phyloP scores from a whole-genome alignment of 1,140 invertebrate genomes.

The Drosophila littoralis region DNA sequence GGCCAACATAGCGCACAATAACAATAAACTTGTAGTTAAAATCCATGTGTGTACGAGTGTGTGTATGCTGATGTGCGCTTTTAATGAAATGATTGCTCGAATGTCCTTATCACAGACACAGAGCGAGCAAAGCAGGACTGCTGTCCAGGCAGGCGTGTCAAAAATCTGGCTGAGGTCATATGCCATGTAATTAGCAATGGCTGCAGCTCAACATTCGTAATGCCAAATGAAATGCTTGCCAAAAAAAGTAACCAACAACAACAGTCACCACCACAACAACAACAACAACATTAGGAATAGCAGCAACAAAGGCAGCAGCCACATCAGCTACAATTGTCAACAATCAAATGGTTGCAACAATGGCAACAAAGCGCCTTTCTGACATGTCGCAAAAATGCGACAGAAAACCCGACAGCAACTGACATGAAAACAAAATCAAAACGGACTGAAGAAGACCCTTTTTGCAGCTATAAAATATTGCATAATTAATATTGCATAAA shows the following conservation, averaged over 20 bases:
- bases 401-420: conserved; percentile 22
- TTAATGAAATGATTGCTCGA: conserved; percentile 70
- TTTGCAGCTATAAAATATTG: background rate
- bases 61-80: conserved; percentile 25
- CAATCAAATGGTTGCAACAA: conserved; percentile 32
- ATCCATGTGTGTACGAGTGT: conserved; percentile 36
- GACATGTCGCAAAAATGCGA: conserved; percentile 36
- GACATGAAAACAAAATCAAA: background rate
- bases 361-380: conserved; percentile 35
- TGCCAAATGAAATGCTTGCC: conserved; percentile 49
- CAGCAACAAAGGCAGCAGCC: background rate
- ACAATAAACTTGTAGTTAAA: conserved; percentile 77
- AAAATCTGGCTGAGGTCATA: conserved; percentile 59
- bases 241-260: conserved; percentile 22
- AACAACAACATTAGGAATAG: conserved; percentile 2
- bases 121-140: background rate
- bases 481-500: too few species aligned
- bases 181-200: conserved; percentile 71
- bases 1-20: conserved; percentile 75
- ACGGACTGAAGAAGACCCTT: background rate
- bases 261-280: background rate
- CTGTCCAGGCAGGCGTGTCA: conserved; percentile 52
- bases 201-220: conserved; percentile 39
- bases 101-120: conserved; percentile 61
- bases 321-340: conserved; percentile 29